Evolutionary conservation across 1,140 invertebrate species (phyloP).

Genomic region (Neuroterus valhalla): DNA sequence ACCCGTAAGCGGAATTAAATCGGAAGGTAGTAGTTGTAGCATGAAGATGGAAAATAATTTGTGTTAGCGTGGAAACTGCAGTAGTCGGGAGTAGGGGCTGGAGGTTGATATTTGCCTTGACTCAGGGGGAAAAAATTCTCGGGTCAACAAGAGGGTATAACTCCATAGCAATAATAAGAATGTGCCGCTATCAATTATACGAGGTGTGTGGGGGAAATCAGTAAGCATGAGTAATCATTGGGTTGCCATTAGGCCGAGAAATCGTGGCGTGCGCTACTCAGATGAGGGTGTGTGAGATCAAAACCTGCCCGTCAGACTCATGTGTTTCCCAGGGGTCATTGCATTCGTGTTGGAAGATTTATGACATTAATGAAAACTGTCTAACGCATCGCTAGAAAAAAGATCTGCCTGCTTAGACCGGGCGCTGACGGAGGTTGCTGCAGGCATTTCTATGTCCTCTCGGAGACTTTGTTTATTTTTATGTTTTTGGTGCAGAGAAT

Average conservation of each 20-base stretch:
- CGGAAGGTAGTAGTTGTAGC: too few species aligned
- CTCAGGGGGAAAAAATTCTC: not conserved
- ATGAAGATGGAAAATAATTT: too few species aligned
- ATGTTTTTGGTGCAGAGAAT: too few species aligned
- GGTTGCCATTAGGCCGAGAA: conserved; percentile 28
- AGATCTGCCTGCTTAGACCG: too few species aligned
- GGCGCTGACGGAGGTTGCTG: too few species aligned
- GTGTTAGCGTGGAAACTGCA: too few species aligned
- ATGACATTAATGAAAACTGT: conserved; percentile 21
- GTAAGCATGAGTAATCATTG: conserved; percentile 40
- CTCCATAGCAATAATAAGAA: conserved; percentile 20
- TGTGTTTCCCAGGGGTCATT: conserved; percentile 9
- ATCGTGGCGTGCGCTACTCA: conserved; percentile 42
- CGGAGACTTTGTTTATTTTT: too few species aligned
- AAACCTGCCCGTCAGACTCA: conserved; percentile 46
- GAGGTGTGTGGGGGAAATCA: conserved; percentile 11
- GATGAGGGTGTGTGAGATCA: conserved; percentile 51
- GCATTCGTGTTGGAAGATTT: conserved; percentile 2
- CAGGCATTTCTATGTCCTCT: too few species aligned
- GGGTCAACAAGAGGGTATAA: not conserved
- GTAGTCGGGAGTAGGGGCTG: too few species aligned
- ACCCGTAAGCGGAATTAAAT: too few species aligned
- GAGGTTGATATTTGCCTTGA: not conserved
- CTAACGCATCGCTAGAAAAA: conserved; percentile 7
- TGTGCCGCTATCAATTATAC: not conserved